Conservation (phyloP, 1,140 invertebrate genomes). For the Zaprionus capensis region DNA sequence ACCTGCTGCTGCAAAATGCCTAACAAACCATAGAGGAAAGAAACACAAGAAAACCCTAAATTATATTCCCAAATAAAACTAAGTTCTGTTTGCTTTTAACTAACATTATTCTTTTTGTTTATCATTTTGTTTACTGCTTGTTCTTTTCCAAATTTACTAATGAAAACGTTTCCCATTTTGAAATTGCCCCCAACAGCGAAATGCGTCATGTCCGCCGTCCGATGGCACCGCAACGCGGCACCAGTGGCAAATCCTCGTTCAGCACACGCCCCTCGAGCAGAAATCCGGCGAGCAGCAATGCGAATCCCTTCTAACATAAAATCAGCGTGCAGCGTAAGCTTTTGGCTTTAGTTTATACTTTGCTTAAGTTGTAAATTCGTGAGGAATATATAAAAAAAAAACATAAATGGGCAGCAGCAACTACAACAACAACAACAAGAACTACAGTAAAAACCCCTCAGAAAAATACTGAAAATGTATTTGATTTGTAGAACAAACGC, state of each 20-base stretch:
- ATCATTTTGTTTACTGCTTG: neutral
- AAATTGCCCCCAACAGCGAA: slow-evolving; percentile 83
- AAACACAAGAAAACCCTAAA: neutral
- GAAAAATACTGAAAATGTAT: slow-evolving; percentile 52
- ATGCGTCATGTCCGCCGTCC: slow-evolving; percentile 86
- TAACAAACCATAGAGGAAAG: slow-evolving; percentile 36
- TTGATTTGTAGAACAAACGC: slow-evolving; percentile 46
- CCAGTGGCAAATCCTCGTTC: slow-evolving; percentile 81
- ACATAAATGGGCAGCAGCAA: slow-evolving; percentile 2
- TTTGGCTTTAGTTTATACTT: slow-evolving; percentile 84
- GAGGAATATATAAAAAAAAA: slow-evolving; percentile 21
- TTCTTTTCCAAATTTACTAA: slow-evolving; percentile 1
- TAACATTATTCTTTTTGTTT: neutral
- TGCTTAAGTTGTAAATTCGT: slow-evolving; percentile 84
- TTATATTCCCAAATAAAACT: neutral
- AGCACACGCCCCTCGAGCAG: slow-evolving; percentile 80
- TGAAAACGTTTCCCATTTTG: neutral
- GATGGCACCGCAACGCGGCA: slow-evolving; percentile 78
- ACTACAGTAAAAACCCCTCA: slow-evolving; percentile 6
- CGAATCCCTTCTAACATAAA: slow-evolving; percentile 84
- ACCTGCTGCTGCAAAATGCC: slow-evolving; percentile 61
- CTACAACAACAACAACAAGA: slow-evolving; percentile 7
- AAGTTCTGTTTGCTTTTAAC: neutral
- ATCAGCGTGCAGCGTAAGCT: slow-evolving; percentile 84
- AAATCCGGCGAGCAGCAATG: slow-evolving; percentile 79